A percentile compares a stretch with the other conserved stretches of the same genome.
Evolutionary conservation across 2,888 invertebrate genomes (phyloP).

Genomic region (Lingula anatina): DNA sequence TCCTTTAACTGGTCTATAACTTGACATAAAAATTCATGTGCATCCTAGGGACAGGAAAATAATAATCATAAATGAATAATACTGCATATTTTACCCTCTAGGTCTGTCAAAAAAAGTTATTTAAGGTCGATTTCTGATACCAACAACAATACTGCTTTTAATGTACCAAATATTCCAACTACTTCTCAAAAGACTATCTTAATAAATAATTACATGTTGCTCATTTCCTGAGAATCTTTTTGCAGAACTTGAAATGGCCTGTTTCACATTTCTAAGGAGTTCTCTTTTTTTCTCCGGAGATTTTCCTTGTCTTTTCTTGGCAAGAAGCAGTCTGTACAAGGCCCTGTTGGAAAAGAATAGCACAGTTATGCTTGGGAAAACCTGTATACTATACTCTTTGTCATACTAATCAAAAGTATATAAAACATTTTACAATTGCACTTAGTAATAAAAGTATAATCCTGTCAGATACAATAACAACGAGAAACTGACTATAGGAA

Average conservation of each 20-base stretch:
- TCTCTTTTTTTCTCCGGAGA: constrained; percentile 19
- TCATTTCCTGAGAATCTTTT: constrained; percentile 39
- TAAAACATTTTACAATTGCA: neutral
- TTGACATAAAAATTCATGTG: constrained; percentile 48
- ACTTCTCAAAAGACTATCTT: neutral
- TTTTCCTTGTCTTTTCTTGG: constrained; percentile 9
- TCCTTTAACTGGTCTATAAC: constrained; percentile 47
- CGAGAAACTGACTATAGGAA: no score
- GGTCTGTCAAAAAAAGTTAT: no score
- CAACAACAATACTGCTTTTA: neutral
- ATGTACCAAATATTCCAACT: neutral
- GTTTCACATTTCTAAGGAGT: constrained; percentile 29
- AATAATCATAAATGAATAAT: no score
- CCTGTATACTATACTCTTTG: no score
- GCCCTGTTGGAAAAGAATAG: constrained; percentile 20
- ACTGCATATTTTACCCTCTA: no score
- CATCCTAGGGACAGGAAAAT: constrained; percentile 32
- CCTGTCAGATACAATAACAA: no score
- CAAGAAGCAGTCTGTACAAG: constrained; percentile 17
- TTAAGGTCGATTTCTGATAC: neutral
- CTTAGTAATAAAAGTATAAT: no score
- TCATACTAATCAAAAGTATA: neutral
- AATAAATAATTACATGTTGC: constrained; percentile 44
- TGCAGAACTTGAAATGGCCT: constrained; percentile 37
- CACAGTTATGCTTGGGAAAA: no score